Conservation (phyloP, 2,888 invertebrate species). For the Ectropis crepuscularia region DNA sequence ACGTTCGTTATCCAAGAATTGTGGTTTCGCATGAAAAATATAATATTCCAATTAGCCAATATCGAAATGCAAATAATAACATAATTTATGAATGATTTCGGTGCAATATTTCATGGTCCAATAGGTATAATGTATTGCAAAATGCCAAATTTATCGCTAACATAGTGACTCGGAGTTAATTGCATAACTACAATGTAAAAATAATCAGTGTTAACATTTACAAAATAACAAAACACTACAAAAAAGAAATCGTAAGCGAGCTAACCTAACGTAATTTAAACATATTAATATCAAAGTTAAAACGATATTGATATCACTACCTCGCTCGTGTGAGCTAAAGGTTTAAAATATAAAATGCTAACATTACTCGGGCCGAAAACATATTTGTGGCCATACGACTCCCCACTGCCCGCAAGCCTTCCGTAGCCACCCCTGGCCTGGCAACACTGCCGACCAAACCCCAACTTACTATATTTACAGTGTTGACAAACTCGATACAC, state of each 20-base stretch:
- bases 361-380: constrained; percentile 80
- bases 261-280: constrained; percentile 74
- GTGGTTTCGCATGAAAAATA: constrained; percentile 47
- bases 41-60: constrained; percentile 53
- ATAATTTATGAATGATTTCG: constrained; percentile 46
- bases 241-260: constrained; percentile 74
- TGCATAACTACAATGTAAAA: constrained; percentile 63
- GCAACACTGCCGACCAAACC: constrained; percentile 35
- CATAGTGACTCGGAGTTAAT: constrained; percentile 69
- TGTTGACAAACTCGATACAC: constrained; percentile 51
- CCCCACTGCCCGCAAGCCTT: constrained; percentile 60
- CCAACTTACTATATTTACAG: constrained; percentile 59
- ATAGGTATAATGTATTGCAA: constrained; percentile 51
- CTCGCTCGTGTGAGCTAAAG: constrained; percentile 53
- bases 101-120: constrained; percentile 58
- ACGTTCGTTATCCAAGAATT: constrained; percentile 43
- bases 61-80: constrained; percentile 47
- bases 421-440: constrained; percentile 51
- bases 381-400: constrained; percentile 81
- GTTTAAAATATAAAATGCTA: constrained; percentile 71
- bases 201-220: constrained; percentile 77
- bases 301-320: constrained; percentile 76
- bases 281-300: constrained; percentile 75
- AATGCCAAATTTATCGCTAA: constrained; percentile 61
- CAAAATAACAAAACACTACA: constrained; percentile 79